Base-by-base conservation (phyloP, 2,888 invertebrate genomes). In the Chydorus sphaericus region DNA sequence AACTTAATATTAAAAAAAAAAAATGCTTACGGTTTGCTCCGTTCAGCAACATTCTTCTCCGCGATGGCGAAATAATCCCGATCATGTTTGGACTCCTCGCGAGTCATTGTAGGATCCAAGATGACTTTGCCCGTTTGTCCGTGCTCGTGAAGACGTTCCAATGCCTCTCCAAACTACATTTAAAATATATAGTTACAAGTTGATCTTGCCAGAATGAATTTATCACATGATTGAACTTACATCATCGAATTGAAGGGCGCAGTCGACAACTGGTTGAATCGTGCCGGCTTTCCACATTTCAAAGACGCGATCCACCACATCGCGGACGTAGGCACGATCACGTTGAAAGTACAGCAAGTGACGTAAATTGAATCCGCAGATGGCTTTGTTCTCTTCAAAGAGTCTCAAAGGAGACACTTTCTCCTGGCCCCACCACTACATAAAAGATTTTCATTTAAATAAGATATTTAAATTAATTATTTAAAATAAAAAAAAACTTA, bases 111-210 rank as follows among this genome's bases (percentile, higher is more conserved):
- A 26, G 88, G 87, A 67, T 89, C 87, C 60, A 91, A 73, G 48
- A 90, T 78, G 48, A 91, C 78, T 71, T 90, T 90, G 56, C 91
- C 91, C 65, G 90, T 80, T 71, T 91, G 90, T 72, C 87, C 88
- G 66, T 88, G 81, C 66, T 89, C 89, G 71, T 89, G 89, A 82
- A 91, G 84, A 71, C 86, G 88, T 71, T 87, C 87, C 89, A 91
- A 89, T 6, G 87, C 90, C 66, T 90, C 88, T 28, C 81, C 80
- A 16, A 88, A 83, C 85, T 85, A 65, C 3, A 20, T 28, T 6
- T 3, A 26, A 26, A 29, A 6, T 11, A 18, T n/a, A 29, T 14
- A 26, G 28, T 29, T 29, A 18, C 26, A 20, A 28, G 28, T 10
- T 26, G 28, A 4, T 36, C 10, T 10, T 11, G 36, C 10, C 11